Evolutionary conservation across 2,113 vertebrate genomes (phyloP), one percentile per base, ranked within the genome.

Genomic region (Lanius ludovicianus): DNA sequence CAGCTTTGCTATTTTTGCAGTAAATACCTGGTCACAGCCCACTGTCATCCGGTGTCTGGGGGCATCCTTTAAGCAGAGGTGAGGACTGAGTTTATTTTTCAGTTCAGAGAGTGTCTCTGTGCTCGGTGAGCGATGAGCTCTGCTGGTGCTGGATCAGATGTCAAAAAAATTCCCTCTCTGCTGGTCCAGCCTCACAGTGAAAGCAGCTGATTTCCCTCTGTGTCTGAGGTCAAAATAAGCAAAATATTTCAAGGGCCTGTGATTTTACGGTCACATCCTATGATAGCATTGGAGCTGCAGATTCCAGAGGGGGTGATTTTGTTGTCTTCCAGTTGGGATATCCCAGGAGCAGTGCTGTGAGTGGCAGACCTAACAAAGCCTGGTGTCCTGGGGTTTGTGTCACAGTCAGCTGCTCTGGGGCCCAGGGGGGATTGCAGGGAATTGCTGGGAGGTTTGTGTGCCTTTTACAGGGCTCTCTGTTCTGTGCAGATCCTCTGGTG

Each of bases 211-310:
- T 64, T 55, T 12, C 44, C 44, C 42, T 71, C 70, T 24, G 42
- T 3, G 11, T 30, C 28, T 35, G 59, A 74, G 77, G 50, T 59
- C 56, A 91, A 50, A 77, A 74, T 11, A 41, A 64, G 7, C 33
- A 39, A 63, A 87, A 55, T 46, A 63, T 22, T 63, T 70, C 33
- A 70, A 56, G 33, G 33, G 14, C 20, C 25, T 44, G 10, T 0
- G 8, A 31, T 75, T 84, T 73, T 30, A 3, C 14, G 6, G 24
- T n/a, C 2, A 25, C 31, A 12, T 20, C 19, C 2, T 39, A 0
- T 2, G 7, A 9, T 3, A 23, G 35, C 9, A 0, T 1, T 41
- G 73, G 42, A 63, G 52, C 39, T 63, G 56, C 5, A 9, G 41
- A 27, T 93, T 81, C 65, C 4, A 1, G 4, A 23, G 15, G 5